Evolutionary conservation across 2,113 vertebrate genomes (phyloP), one percentile per base, ranked within the genome.

Genomic region (Tachuris rubrigastra): DNA sequence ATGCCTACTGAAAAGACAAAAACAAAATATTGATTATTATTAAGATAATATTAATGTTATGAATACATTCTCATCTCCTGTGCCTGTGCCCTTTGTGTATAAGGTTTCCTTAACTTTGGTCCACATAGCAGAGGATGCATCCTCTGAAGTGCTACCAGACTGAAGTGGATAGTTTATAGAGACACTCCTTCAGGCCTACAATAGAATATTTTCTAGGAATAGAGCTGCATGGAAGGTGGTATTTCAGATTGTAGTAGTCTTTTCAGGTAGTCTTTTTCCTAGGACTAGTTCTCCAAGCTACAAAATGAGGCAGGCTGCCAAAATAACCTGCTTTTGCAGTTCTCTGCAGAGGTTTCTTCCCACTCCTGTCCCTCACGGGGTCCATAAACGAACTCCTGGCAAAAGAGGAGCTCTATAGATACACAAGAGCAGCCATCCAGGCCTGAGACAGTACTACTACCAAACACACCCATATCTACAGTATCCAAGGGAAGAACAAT

Each of bases 1-100:
- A 96, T 66, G 97, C 62, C 96, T 97, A 62, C 14, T 69, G 37
- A 65, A 68, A 66, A 95, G 50, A 87, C 6, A 50, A 72, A 88
- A 62, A 69, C 20, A 58, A 52, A n/a, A 2, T 10, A 37, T 18
- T 37, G 24, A 62, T 69, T 62, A 41, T 39, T 53, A 49, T 10
- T 76, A 49, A 41, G 14, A 49, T 16, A 63, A 47, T 27, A 47
- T 15, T 53, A 27, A 63, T 20, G 14, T 11, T 68, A 52, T 15
- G 8, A 88, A 71, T 46, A 63, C 4, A 11, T 56, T 85, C 16
- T 62, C 24, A 19, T 20, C 39, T 39, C 33, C 56, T 2, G 1
- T 15, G 30, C 27, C 55, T 39, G 23, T 58, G 25, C 46, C 31
- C 12, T 69, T 58, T 2, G 5, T 25, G 24, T 19, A 7, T 6